Conservation (phyloP, 2,888 invertebrate species). For the Papilio elwesi region DNA sequence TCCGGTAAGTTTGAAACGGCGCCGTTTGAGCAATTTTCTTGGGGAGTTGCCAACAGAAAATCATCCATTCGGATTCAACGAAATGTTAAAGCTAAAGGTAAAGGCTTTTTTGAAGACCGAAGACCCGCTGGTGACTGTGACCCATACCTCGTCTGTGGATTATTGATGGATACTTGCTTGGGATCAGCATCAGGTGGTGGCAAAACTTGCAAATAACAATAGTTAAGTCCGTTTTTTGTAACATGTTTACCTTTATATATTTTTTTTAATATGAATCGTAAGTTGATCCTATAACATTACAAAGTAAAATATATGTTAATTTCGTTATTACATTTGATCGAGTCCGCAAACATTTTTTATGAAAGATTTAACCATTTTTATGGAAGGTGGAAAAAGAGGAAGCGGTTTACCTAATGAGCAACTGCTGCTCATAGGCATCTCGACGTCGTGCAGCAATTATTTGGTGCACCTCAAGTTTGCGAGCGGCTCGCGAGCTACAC, state of each 20-base stretch:
- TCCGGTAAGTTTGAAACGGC: constrained; percentile 98
- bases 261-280: neutral
- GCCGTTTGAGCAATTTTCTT: constrained; percentile 95
- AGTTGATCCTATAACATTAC: neutral
- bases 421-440: neutral
- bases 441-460: too few relatives aligned
- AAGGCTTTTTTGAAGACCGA: constrained; percentile 97
- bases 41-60: constrained; percentile 95
- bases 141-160: constrained; percentile 86
- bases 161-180: constrained; percentile 80
- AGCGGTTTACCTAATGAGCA: too few relatives aligned
- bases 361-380: too few relatives aligned
- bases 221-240: constrained; percentile 1
- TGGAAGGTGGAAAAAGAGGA: too few relatives aligned
- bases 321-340: neutral
- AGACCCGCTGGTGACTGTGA: constrained; percentile 96
- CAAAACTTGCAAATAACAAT: constrained; percentile 30
- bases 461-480: too few relatives aligned
- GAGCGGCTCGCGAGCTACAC: too few relatives aligned
- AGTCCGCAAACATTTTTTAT: too few relatives aligned
- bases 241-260: constrained; percentile 1
- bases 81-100: constrained; percentile 92
- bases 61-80: constrained; percentile 96
- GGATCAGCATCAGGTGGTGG: constrained; percentile 48
- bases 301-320: neutral